Conservation (phyloP, 2,888 invertebrate species). For the Lithophane socia region DNA sequence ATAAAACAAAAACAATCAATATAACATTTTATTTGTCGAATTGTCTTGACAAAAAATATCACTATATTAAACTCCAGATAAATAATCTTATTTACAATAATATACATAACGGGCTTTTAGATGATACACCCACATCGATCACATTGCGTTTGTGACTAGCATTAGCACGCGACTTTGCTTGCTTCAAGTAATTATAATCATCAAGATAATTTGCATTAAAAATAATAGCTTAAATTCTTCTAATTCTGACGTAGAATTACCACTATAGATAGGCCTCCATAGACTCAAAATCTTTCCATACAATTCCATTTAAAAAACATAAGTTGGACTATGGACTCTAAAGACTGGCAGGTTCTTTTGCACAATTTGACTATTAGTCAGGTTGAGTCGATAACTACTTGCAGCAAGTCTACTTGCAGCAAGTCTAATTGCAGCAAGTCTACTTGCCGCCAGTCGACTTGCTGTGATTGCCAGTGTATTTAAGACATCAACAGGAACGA, state of each 20-base stretch:
- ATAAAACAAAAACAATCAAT: slow-evolving; percentile 65
- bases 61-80: slow-evolving; percentile 69
- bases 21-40: slow-evolving; percentile 76
- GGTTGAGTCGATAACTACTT: not conserved
- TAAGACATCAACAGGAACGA: not conserved
- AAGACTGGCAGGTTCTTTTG: not conserved
- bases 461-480: not conserved
- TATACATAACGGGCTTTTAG: slow-evolving; percentile 60
- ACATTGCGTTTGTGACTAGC: slow-evolving; percentile 66
- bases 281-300: not conserved
- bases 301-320: slow-evolving; percentile 20
- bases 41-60: slow-evolving; percentile 76
- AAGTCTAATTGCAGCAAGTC: not conserved
- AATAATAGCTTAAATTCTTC: slow-evolving; percentile 46
- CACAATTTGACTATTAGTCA: not conserved
- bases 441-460: not conserved
- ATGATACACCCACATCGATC: slow-evolving; percentile 59
- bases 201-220: slow-evolving; percentile 56
- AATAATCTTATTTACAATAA: slow-evolving; percentile 74
- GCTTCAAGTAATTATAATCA: slow-evolving; percentile 39
- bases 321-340: slow-evolving; percentile 2
- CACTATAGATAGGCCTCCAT: slow-evolving; percentile 11
- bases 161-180: slow-evolving; percentile 52
- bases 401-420: not conserved
- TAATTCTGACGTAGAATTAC: slow-evolving; percentile 12